Percentiles rank a stretch among this genome's conserved stretches.
Evolutionary conservation across 2,797 vertebrate genomes (phyloP).

Genomic region (Alectoris magna): DNA sequence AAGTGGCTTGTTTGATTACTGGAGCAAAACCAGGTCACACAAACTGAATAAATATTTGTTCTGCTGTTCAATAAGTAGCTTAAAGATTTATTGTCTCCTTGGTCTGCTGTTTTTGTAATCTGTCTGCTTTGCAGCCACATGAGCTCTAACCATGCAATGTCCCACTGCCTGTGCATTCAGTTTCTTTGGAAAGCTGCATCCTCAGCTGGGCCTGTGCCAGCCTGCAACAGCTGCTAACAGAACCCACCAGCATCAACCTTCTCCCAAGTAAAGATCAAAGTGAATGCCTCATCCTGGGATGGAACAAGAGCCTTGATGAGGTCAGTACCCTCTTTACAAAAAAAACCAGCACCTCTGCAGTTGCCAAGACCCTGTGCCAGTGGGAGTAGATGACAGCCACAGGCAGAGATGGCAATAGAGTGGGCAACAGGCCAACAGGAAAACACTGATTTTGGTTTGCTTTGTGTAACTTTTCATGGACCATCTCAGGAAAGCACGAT

Average conservation of each 20-base stretch:
- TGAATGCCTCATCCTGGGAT: background rate
- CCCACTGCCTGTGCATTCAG: background rate
- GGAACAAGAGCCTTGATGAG: background rate
- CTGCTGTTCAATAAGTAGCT: background rate
- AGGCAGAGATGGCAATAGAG: background rate
- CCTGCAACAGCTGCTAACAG: background rate
- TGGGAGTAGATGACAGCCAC: background rate
- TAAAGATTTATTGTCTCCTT: background rate
- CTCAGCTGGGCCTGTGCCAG: background rate
- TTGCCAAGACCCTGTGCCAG: background rate
- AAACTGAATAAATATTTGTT: background rate
- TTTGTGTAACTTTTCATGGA: background rate
- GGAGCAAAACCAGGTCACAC: background rate
- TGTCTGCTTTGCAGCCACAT: background rate
- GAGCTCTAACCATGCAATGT: background rate
- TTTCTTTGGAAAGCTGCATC: background rate
- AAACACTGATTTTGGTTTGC: accelerated
- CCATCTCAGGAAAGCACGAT: background rate
- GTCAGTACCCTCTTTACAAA: background rate
- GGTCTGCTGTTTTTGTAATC: background rate
- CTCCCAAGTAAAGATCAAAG: background rate
- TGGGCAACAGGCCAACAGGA: background rate
- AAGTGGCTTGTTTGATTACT: background rate
- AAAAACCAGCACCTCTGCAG: background rate
- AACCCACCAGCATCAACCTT: background rate